Conservation (phyloP, 2,113 vertebrate genomes). For the Urocitellus parryii region DNA sequence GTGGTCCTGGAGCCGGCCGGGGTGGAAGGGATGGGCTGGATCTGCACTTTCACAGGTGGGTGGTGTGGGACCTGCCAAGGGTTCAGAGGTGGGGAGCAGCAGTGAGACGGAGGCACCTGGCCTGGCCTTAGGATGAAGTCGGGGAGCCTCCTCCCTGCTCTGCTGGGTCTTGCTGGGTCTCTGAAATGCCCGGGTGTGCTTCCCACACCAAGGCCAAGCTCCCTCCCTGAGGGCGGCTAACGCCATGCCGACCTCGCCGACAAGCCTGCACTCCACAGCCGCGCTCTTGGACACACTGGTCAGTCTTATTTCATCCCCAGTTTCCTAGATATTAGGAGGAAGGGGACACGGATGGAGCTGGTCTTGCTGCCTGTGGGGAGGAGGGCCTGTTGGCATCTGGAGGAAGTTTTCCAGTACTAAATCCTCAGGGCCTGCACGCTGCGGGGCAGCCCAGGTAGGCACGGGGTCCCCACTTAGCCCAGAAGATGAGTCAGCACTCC, state of each 20-base stretch:
- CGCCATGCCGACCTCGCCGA: not conserved
- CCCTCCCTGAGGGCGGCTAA: not conserved
- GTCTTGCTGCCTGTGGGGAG: not conserved
- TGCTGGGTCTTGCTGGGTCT: not conserved
- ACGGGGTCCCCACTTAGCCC: not conserved
- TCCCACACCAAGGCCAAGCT: not conserved
- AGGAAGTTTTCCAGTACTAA: not conserved
- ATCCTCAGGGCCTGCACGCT: not conserved
- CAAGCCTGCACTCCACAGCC: not conserved
- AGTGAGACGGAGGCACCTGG: no score
- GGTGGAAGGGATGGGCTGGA: not conserved
- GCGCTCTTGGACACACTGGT: fast-evolving
- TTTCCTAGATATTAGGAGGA: not conserved
- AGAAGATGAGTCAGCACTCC: not conserved
- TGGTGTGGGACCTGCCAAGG: not conserved
- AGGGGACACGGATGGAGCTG: not conserved
- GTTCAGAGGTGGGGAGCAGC: not conserved
- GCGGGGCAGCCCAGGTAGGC: not conserved
- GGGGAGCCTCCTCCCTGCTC: not conserved
- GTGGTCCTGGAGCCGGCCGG: fast-evolving
- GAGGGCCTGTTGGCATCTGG: not conserved
- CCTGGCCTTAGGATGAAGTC: no score
- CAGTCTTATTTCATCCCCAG: not conserved
- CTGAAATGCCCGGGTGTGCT: not conserved
- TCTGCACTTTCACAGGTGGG: not conserved